Evolutionary conservation across 1,140 invertebrate species (phyloP).

Genomic region (Rhopalosiphum padi): DNA sequence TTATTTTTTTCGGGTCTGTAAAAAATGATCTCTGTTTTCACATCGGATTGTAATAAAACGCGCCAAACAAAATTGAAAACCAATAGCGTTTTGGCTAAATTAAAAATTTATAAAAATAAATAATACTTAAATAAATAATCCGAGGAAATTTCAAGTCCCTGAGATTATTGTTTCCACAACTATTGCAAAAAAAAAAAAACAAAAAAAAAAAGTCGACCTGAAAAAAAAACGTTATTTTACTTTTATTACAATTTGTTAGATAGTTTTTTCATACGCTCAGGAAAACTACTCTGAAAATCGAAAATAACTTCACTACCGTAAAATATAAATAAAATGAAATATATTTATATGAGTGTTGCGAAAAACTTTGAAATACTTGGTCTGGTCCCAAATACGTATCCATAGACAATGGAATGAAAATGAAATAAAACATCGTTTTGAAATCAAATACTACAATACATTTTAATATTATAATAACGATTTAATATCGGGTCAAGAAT

Average conservation of each 20-base stretch:
- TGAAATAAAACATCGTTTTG: background rate
- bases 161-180: background rate
- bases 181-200: background rate
- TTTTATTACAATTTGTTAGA: background rate
- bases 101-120: background rate
- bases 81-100: background rate
- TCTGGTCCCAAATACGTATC: background rate
- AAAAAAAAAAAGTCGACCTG: background rate
- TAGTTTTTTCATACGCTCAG: background rate
- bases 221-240: background rate
- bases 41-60: background rate
- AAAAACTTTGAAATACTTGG: background rate
- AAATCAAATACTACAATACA: background rate
- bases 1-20: background rate
- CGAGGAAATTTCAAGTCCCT: rapidly evolving
- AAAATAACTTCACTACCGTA: background rate
- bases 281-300: background rate
- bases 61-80: background rate
- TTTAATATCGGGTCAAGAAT: background rate
- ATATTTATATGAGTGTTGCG: background rate
- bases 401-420: background rate
- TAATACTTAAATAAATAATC: background rate
- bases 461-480: background rate
- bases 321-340: background rate
- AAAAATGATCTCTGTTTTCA: background rate